Conservation (phyloP, 2,113 vertebrate species). For the Corynorhinus townsendii region DNA sequence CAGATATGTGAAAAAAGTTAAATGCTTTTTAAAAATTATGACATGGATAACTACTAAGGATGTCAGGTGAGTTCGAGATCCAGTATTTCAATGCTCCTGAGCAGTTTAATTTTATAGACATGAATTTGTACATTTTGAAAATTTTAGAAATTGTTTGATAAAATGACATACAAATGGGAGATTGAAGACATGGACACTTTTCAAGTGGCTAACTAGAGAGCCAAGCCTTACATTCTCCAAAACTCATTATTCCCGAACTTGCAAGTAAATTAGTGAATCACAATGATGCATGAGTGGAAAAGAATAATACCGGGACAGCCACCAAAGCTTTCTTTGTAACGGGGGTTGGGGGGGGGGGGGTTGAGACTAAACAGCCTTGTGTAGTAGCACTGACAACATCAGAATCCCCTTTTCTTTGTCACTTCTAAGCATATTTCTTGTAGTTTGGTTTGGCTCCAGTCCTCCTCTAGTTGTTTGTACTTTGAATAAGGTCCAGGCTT, state of each 20-base stretch:
- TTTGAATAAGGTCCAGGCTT: slow-evolving; percentile 56
- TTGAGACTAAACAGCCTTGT: not conserved
- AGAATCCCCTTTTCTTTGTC: slow-evolving; percentile 35
- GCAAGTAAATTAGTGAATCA: slow-evolving; percentile 44
- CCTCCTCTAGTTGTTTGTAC: slow-evolving; percentile 1
- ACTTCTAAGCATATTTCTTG: slow-evolving; percentile 36
- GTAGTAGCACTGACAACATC: not conserved
- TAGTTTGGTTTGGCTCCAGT: slow-evolving; percentile 26
- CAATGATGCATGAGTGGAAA: slow-evolving; percentile 25
- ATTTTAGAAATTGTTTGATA: slow-evolving; percentile 12
- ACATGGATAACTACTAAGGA: not conserved
- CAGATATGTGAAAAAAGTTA: not conserved
- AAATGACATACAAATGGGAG: not conserved
- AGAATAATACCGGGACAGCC: not conserved
- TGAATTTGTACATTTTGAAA: not conserved
- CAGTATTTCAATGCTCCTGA: no score
- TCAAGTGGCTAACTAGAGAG: slow-evolving; percentile 38
- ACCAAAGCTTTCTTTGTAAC: slow-evolving; percentile 31
- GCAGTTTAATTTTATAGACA: not conserved
- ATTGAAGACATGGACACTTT: slow-evolving; percentile 29
- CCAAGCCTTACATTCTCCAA: slow-evolving; percentile 6
- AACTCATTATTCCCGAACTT: slow-evolving; percentile 27
- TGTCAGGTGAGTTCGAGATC: not conserved
- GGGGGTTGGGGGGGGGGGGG: not conserved
- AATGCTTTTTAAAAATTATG: not conserved